These are phyloP conservation scores for Listrodromus nycthemerus DNA, from an alignment of 2,888 invertebrate genomes.

Conservation along the genomic window DNA sequence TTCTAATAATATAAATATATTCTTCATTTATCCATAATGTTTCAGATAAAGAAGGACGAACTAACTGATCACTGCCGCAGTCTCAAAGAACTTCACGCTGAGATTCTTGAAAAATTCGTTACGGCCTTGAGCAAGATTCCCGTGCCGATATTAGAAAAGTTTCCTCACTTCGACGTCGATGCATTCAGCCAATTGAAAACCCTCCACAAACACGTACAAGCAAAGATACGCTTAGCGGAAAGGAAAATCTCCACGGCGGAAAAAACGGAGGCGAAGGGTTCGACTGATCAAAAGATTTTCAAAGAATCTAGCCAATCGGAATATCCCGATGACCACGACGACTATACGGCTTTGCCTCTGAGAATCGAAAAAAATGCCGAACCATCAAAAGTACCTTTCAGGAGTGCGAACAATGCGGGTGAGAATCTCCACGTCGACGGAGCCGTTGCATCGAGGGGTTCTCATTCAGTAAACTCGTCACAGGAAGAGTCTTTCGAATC, in stretches of 20 bases:
- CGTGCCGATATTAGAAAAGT: slow-evolving; percentile 86
- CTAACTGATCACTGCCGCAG: slow-evolving; percentile 73
- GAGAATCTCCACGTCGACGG: not conserved
- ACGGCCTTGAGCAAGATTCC: slow-evolving; percentile 88
- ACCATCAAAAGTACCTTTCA: not conserved
- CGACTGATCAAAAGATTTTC: slow-evolving; percentile 46
- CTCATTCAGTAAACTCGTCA: slow-evolving; percentile 20
- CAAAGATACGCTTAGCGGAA: slow-evolving; percentile 85
- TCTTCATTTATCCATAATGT: slow-evolving; percentile 10
- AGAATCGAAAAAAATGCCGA: slow-evolving; percentile 33
- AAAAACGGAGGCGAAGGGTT: slow-evolving; percentile 47
- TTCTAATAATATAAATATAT: too few species aligned
- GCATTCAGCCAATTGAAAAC: slow-evolving; percentile 87
- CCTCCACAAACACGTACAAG: slow-evolving; percentile 87
- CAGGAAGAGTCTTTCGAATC: slow-evolving; percentile 22
- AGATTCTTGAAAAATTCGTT: slow-evolving; percentile 88
- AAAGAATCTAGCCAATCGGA: slow-evolving; percentile 56
- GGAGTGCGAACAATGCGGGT: not conserved
- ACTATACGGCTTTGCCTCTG: slow-evolving; percentile 39
- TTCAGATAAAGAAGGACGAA: slow-evolving; percentile 73
- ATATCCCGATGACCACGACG: slow-evolving; percentile 57
- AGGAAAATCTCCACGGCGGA: slow-evolving; percentile 71
- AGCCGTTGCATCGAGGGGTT: slow-evolving; percentile 31
- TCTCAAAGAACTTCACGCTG: slow-evolving; percentile 85
- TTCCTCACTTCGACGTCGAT: slow-evolving; percentile 87